Conservation (phyloP, 2,113 vertebrate genomes). For the Urocitellus parryii region DNA sequence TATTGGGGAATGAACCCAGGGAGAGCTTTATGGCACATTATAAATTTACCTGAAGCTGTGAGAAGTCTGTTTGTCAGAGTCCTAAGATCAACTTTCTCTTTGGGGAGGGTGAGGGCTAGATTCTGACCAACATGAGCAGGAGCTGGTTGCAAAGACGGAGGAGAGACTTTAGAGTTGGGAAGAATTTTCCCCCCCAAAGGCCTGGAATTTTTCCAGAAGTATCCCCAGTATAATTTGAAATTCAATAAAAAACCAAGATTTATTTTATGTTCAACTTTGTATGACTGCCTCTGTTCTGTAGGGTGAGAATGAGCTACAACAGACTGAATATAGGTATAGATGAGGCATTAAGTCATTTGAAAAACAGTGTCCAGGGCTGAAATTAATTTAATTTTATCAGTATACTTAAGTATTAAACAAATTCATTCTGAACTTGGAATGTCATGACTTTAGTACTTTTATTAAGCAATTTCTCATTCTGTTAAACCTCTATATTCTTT, state of each 20-base stretch:
- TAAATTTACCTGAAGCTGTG: not conserved
- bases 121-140: not conserved
- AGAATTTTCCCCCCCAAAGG: not conserved
- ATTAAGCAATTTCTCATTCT: not conserved
- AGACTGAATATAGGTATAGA: not conserved
- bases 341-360: not conserved
- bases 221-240: constrained; percentile 16
- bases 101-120: not conserved
- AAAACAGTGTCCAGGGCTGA: not conserved
- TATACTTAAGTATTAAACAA: constrained; percentile 41
- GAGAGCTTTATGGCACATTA: not conserved
- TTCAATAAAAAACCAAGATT: constrained; percentile 55
- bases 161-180: not conserved
- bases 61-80: not conserved
- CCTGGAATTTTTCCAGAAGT: constrained; percentile 27
- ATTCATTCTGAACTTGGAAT: not conserved
- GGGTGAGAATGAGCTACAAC: not conserved
- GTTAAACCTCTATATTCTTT: not conserved
- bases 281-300: not conserved
- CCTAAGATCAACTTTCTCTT: not conserved
- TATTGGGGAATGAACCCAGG: not conserved
- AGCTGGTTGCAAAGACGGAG: not conserved
- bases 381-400: not conserved
- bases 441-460: not conserved
- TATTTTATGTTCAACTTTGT: constrained; percentile 34